phyloP scores from a whole-genome alignment of 2,113 vertebrate genomes.

The Steatornis caripensis region DNA sequence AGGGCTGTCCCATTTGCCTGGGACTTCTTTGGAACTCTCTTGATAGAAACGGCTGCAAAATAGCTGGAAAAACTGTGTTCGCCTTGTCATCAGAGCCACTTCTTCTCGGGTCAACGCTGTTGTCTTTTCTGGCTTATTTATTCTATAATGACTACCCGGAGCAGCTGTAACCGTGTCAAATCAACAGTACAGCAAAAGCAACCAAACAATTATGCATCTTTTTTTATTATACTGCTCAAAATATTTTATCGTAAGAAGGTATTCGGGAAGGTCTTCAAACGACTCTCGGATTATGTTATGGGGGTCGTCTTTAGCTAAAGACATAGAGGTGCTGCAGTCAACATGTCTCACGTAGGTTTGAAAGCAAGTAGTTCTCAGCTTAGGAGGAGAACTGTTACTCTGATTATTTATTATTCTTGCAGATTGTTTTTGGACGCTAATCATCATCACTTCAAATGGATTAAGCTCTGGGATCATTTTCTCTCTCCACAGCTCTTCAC shows the following conservation, averaged over 20 bases:
- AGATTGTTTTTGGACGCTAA: not conserved
- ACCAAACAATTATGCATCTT: not conserved
- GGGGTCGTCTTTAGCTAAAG: not conserved
- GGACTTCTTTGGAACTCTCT: not conserved
- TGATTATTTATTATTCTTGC: not conserved
- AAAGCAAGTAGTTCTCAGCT: not conserved
- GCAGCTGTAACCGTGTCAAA: not conserved
- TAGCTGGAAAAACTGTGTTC: not conserved
- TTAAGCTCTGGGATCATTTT: not conserved
- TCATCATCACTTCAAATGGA: not conserved
- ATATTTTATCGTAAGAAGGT: not conserved
- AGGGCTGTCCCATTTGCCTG: not conserved
- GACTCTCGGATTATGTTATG: rapidly evolving
- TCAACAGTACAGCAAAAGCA: not conserved
- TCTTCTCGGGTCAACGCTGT: not conserved
- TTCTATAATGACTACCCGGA: not conserved
- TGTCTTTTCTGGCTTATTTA: not conserved
- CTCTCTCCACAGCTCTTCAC: not conserved
- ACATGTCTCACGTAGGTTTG: not conserved
- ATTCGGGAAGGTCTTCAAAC: not conserved
- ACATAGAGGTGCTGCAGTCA: not conserved
- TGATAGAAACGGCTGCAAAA: not conserved
- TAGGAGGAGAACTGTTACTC: not conserved
- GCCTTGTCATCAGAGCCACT: not conserved
- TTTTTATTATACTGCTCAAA: not conserved